Percentiles rank a stretch among this genome's conserved stretches.
phyloP scores from a whole-genome alignment of 2,888 invertebrate genomes.

The Orthosia gothica region DNA sequence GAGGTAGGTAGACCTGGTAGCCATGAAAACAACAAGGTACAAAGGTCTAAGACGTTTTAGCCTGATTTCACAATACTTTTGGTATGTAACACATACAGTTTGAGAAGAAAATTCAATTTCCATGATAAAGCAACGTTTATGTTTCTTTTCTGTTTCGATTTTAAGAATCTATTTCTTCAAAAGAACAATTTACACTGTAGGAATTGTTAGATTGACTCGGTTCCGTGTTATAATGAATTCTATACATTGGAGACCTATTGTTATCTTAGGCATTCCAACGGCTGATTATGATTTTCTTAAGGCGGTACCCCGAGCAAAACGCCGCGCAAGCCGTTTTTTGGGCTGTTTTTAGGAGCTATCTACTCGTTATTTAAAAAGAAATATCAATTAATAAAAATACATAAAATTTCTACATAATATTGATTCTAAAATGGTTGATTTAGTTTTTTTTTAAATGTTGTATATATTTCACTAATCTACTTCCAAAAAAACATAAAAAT shows the following conservation, averaged over 20 bases:
- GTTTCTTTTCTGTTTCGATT: conserved; percentile 2
- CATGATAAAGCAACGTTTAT: conserved; percentile 7
- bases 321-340: too few species aligned
- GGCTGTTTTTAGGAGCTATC: too few species aligned
- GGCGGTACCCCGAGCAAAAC: too few species aligned
- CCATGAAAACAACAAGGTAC: conserved; percentile 15
- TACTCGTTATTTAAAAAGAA: too few species aligned
- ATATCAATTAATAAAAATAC: too few species aligned
- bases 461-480: too few species aligned
- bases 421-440: too few species aligned
- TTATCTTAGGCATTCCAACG: neutral
- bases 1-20: conserved; percentile 15
- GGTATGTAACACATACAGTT: conserved; percentile 9
- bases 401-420: too few species aligned
- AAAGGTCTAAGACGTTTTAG: neutral
- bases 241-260: neutral
- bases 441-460: too few species aligned
- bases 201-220: too few species aligned
- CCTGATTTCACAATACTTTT: conserved; percentile 18
- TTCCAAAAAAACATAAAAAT: too few species aligned
- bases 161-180: conserved; percentile 1
- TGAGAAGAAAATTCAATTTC: conserved; percentile 24
- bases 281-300: neutral
- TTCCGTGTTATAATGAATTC: neutral
- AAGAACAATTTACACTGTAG: neutral